Base-by-base conservation (phyloP, 2,797 vertebrate species). In the Champsocephalus gunnari region DNA sequence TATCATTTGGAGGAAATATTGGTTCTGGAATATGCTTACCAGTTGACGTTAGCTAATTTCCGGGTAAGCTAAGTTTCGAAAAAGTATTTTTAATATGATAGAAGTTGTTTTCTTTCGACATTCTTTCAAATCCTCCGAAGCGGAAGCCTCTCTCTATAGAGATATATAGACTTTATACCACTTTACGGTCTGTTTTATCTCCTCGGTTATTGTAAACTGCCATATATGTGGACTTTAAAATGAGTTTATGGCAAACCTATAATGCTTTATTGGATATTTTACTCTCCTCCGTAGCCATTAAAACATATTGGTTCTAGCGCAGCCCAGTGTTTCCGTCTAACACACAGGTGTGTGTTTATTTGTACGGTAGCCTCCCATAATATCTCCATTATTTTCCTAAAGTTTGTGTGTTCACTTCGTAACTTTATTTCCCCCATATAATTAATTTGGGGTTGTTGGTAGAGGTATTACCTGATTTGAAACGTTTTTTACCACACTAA, bases 111-210 rank as follows among this genome's bases (percentile, higher is more conserved):
- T 41, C 4, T 66, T 28, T 28, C 1, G 53, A 1, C 12, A 9
- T 0, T 16, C 56, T 61, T 12, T 9, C 8, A 9, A 3, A 0
- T 54, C 1, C 49, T 45, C 34, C n/a, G 28, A 89, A 38, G 64
- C 81, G 75, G 72, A 85, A 87, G 70, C 38, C 32, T 9, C 0
- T 9, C 21, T 55, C 9, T 28, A 28, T 28, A 28, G 28, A 28
- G 28, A 48, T 28, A 28, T 28, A 28, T 3, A 28, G 0, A 45
- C 47, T 71, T 66, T 66, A 43, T 38, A 16, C 24, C 17, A 1
- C 12, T 38, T 63, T 28, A 24, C 1, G 4, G 13, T n/a, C 0
- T 41, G 10, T 21, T 19, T 48, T 4, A 43, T n/a, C 17, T 28
- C 8, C 3, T 54, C 2, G 4, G 21, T 55, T 24, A 43, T 41